phyloP scores from a whole-genome alignment of 1,140 invertebrate genomes.

The Meteorus sp. region DNA sequence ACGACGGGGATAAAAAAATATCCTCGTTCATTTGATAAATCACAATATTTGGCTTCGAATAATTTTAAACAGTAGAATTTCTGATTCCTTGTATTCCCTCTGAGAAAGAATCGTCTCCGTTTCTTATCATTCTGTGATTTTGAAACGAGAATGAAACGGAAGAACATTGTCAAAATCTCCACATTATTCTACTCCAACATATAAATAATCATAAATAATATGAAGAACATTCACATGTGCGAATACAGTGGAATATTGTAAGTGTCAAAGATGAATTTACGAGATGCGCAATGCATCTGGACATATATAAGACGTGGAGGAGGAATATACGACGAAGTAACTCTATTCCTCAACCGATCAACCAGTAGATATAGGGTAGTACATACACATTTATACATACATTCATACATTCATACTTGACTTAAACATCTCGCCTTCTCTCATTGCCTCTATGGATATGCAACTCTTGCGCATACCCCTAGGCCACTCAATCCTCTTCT shows the following conservation, averaged over 20 bases:
- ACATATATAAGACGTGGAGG: slow-evolving; percentile 20
- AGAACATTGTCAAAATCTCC: too few species aligned
- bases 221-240: neutral
- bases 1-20: too few species aligned
- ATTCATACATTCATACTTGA: too few species aligned
- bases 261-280: slow-evolving; percentile 34
- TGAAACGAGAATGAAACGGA: too few species aligned
- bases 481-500: neutral
- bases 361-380: slow-evolving; percentile 24
- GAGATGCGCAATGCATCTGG: slow-evolving; percentile 32
- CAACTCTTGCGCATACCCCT: neutral
- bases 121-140: too few species aligned
- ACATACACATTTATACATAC: neutral
- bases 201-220: neutral
- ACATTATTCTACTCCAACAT: neutral
- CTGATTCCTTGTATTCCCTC: too few species aligned
- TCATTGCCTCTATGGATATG: neutral
- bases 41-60: too few species aligned
- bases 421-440: too few species aligned
- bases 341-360: slow-evolving; percentile 27
- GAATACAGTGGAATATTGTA: slow-evolving; percentile 4
- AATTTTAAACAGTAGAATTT: too few species aligned
- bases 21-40: too few species aligned
- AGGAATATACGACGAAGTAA: slow-evolving; percentile 24
- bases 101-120: too few species aligned